Conservation (phyloP, 2,797 vertebrate species). For the Characodon lateralis region DNA sequence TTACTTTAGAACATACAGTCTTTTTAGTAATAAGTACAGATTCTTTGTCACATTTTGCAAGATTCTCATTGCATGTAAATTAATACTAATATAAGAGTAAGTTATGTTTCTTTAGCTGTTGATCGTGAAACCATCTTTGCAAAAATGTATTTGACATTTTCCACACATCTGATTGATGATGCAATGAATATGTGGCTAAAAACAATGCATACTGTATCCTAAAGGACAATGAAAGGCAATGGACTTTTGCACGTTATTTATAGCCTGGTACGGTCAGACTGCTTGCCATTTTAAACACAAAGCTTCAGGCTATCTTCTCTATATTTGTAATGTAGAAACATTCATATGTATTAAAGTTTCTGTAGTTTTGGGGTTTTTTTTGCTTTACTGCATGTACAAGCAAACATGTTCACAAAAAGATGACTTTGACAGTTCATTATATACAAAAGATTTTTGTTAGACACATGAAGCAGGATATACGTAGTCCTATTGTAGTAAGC, state of each 20-base stretch:
- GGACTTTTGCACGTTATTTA: constrained; percentile 24
- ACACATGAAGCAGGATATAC: no score
- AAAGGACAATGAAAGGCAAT: constrained; percentile 34
- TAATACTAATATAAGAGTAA: neutral
- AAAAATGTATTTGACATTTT: constrained; percentile 20
- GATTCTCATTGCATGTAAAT: neutral
- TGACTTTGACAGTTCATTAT: neutral
- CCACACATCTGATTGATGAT: constrained; percentile 35
- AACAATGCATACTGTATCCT: constrained; percentile 11
- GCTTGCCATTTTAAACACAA: constrained; percentile 26
- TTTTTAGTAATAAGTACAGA: neutral
- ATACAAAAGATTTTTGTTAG: neutral
- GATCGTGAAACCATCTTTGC: constrained; percentile 4
- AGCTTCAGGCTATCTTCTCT: constrained; percentile 15
- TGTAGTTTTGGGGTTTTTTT: neutral
- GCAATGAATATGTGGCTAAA: constrained; percentile 23
- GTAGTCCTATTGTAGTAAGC: no score
- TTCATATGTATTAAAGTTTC: neutral
- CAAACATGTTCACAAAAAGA: neutral
- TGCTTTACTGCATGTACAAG: neutral
- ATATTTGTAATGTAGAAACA: constrained; percentile 24
- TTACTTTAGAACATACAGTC: neutral
- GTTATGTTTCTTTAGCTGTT: neutral
- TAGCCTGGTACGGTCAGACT: constrained; percentile 18
- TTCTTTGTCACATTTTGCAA: neutral